Evolutionary conservation across 2,113 vertebrate species (phyloP).

Genomic region (Caloenas nicobarica): DNA sequence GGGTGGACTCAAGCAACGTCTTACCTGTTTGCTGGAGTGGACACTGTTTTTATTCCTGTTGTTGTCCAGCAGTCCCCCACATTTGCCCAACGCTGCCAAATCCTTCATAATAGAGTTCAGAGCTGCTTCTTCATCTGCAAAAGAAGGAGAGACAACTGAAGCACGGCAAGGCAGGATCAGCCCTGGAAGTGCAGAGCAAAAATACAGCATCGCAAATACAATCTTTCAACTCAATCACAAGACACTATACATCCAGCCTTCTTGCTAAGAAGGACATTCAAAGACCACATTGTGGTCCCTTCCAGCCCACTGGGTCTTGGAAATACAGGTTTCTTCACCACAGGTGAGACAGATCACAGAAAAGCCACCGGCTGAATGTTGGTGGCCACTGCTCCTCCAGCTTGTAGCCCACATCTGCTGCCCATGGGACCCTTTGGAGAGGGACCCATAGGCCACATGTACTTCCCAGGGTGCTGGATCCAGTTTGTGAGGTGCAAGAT

Average conservation of each 20-base stretch:
- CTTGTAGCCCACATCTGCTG: neutral
- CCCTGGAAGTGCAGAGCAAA: rapidly evolving
- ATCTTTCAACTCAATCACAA: neutral
- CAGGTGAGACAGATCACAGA: neutral
- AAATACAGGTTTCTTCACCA: neutral
- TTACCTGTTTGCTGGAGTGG: constrained; percentile 84
- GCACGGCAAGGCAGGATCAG: neutral
- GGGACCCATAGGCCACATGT: neutral
- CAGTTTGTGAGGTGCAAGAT: neutral
- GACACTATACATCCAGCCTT: no score
- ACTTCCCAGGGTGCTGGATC: neutral
- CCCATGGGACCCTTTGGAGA: neutral
- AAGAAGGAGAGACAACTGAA: constrained; percentile 1
- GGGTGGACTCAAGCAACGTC: neutral
- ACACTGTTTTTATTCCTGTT: constrained; percentile 83
- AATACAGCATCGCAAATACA: neutral
- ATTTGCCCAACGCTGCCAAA: constrained; percentile 85
- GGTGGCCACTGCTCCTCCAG: neutral
- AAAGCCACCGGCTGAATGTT: neutral
- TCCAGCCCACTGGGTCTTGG: neutral
- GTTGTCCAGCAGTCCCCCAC: constrained; percentile 80
- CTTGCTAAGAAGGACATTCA: neutral
- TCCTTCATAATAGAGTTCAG: constrained; percentile 95
- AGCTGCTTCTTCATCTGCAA: constrained; percentile 87
- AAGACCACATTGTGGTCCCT: neutral